Percentiles rank a stretch among this genome's conserved stretches.
Conservation (phyloP, 2,797 vertebrate genomes). For the Epinephelus awoara region DNA sequence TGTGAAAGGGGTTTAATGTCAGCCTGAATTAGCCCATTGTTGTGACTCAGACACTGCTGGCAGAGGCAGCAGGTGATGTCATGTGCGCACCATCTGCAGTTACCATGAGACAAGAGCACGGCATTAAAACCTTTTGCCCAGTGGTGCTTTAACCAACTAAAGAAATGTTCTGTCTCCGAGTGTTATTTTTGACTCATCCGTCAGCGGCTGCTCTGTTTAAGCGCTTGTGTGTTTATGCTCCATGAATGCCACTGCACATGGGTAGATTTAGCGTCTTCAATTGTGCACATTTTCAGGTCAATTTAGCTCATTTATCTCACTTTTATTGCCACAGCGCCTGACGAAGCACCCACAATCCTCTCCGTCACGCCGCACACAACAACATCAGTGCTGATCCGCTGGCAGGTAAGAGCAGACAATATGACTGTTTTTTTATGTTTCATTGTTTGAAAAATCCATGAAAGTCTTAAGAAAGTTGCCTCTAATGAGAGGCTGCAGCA, state of each 20-base stretch:
- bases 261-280: conserved; percentile 39
- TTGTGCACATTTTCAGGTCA: conserved; percentile 67
- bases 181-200: conserved; percentile 45
- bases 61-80: conserved; percentile 62
- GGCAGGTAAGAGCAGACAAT: conserved; percentile 88
- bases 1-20: conserved; percentile 13
- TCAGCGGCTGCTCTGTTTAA: conserved; percentile 39
- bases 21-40: conserved; percentile 48
- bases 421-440: conserved; percentile 3
- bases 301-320: conserved; percentile 66
- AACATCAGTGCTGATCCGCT: conserved; percentile 95
- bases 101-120: conserved; percentile 49
- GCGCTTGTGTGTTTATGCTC: conserved; percentile 54
- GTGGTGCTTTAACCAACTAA: conserved; percentile 23
- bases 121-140: conserved; percentile 20
- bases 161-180: conserved; percentile 36
- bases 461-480: conserved; percentile 35
- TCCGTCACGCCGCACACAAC: conserved; percentile 96
- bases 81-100: conserved; percentile 61
- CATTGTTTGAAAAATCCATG: conserved; percentile 39
- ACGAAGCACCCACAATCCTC: conserved; percentile 89
- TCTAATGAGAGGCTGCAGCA: conserved; percentile 47
- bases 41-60: conserved; percentile 44
- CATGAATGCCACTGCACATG: conserved; percentile 67
- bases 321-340: conserved; percentile 80